These are phyloP conservation scores for Ciconia maguari DNA, from an alignment of 2,113 vertebrate species.

Conservation along the genomic window DNA sequence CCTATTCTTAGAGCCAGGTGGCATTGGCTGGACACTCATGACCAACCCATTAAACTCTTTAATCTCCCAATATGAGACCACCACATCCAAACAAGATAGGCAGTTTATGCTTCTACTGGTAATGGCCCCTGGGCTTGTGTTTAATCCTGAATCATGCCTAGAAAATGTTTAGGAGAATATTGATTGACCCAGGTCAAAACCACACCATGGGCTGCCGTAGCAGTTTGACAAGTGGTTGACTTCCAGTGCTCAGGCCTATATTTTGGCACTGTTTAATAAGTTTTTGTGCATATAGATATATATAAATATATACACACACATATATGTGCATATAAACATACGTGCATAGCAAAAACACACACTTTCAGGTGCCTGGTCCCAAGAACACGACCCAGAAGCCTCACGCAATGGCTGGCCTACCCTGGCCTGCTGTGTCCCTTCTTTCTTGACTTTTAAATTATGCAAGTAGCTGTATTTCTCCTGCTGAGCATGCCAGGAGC, in stretches of 20 bases:
- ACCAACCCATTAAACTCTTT: not conserved
- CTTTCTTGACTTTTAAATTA: not conserved
- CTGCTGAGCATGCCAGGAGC: not conserved
- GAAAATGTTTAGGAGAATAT: not conserved
- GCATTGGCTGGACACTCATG: not conserved
- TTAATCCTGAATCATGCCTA: not conserved
- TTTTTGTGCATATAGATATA: not conserved
- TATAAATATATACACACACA: not conserved
- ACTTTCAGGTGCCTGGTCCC: not conserved
- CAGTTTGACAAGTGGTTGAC: not conserved
- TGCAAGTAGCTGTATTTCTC: not conserved
- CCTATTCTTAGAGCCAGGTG: not conserved
- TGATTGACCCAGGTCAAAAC: not conserved
- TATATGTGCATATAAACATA: not conserved
- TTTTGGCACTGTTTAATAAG: not conserved
- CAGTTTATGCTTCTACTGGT: not conserved
- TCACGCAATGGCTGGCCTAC: not conserved
- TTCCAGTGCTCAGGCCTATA: not conserved
- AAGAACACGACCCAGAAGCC: not conserved
- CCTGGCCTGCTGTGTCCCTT: not conserved
- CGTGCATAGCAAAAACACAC: accelerated
- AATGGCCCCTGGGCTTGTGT: not conserved
- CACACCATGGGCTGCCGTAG: not conserved
- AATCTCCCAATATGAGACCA: not conserved
- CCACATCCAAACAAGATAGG: not conserved